Evolutionary conservation across 2,113 vertebrate species (phyloP), one percentile per base, ranked within the genome.

Genomic region (Mellivora capensis): DNA sequence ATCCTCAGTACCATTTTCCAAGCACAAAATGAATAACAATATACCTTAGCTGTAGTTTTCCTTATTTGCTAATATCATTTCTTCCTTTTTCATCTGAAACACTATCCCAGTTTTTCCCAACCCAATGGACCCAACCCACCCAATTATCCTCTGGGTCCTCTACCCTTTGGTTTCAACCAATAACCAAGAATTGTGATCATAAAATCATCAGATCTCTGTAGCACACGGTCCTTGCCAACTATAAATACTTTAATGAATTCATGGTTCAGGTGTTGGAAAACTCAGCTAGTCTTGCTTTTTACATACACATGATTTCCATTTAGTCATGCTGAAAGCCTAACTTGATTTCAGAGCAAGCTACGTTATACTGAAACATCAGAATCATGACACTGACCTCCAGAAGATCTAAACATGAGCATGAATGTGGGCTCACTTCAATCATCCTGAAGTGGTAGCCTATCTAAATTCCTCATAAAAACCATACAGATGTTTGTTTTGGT

Each of bases 391-490:
- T 13, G 71, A 49, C 69, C 6, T 93, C 52, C 61, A 72, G 69
- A 95, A 89, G 64, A 80, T 83, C 52, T 52, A 72, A 94, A 54
- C 49, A 47, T 15, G 29, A 29, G 17, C 72, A 37, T 62, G 64
- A 47, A 72, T 88, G 87, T 39, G 18, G 13, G 77, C 37, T 95
- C 93, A 90, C 39, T 96, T 94, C 82, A 47, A 11, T 81, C 52
- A 76, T 14, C 13, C 44, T 3, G 13, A 82, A 88, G 72, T 85
- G 77, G 20, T 42, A 61, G 23, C 92, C 89, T 84, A 72, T 77
- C 42, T 52, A 90, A 90, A 86, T 94, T 94, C 94, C 93, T 81
- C 67, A 67, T 90, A 79, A 92, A 94, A 96, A 17, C 17, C n/a
- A 87, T 4, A 10, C 7, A 96, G 52, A 72, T 17, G 54, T 96